phyloP scores from a whole-genome alignment of 2,888 invertebrate genomes.

The Ectropis crepuscularia region DNA sequence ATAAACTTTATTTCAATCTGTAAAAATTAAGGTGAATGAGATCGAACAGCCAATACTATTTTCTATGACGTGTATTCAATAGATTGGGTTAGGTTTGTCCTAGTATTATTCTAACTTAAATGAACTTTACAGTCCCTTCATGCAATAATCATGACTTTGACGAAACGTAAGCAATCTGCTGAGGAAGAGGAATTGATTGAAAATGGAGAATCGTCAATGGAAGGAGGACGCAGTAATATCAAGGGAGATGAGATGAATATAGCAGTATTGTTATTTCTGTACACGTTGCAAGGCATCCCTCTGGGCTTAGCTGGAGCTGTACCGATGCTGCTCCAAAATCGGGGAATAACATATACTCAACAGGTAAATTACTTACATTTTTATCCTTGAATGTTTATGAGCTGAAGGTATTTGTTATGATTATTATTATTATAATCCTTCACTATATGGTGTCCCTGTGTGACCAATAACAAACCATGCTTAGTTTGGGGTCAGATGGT shows the following conservation, averaged over 20 bases:
- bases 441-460: too few species aligned
- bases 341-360: conserved; percentile 96
- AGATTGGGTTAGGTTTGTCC: conserved; percentile 46
- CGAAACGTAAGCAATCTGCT: conserved; percentile 70
- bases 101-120: conserved; percentile 24
- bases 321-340: conserved; percentile 97
- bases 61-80: conserved; percentile 69
- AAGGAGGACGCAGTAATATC: conserved; percentile 75
- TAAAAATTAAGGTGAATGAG: conserved; percentile 72
- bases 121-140: conserved; percentile 62
- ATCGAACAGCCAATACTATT: conserved; percentile 30
- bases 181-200: conserved; percentile 75
- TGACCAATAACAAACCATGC: too few species aligned
- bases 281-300: conserved; percentile 97
- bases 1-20: conserved; percentile 35
- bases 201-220: conserved; percentile 64
- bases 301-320: conserved; percentile 97
- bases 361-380: conserved; percentile 83
- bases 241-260: conserved; percentile 93
- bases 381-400: background rate
- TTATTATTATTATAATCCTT: background rate
- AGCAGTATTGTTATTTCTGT: conserved; percentile 94
- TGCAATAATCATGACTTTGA: conserved; percentile 70
- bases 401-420: background rate
- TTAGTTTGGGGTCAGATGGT: too few species aligned